Evolutionary conservation across 2,888 invertebrate genomes (phyloP).

Genomic region (Alloscopus bannaensis): DNA sequence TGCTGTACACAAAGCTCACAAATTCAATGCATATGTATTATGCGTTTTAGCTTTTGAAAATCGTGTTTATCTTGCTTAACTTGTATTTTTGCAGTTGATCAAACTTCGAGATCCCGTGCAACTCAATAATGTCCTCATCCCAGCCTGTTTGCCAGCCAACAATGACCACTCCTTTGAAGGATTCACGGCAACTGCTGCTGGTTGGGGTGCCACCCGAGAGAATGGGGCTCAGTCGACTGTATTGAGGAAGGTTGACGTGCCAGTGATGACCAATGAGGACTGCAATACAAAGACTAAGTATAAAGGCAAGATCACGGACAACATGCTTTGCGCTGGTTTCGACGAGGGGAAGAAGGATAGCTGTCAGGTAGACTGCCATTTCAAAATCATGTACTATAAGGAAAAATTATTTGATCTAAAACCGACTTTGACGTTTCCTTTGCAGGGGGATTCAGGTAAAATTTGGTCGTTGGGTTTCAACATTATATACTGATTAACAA

Average conservation of each 20-base stretch:
- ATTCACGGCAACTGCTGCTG: constrained; percentile 67
- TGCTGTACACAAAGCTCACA: constrained; percentile 52
- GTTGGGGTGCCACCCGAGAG: constrained; percentile 60
- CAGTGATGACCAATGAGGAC: constrained; percentile 85
- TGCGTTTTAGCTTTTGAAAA: neutral
- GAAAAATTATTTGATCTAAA: neutral
- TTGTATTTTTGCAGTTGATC: constrained; percentile 53
- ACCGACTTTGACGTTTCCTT: constrained; percentile 7
- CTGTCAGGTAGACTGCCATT: constrained; percentile 30
- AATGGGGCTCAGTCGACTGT: constrained; percentile 43
- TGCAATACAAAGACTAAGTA: constrained; percentile 76
- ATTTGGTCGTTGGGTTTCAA: constrained; percentile 9
- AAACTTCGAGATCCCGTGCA: constrained; percentile 62
- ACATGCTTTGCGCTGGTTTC: constrained; percentile 68
- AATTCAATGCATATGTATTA: neutral
- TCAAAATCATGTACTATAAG: neutral
- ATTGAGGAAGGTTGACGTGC: constrained; percentile 86
- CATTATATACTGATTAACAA: neutral
- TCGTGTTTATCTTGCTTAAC: neutral
- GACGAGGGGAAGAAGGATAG: constrained; percentile 20
- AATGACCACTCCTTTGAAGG: constrained; percentile 64
- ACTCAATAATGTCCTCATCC: constrained; percentile 63
- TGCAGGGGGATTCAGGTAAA: constrained; percentile 30
- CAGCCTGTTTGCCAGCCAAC: constrained; percentile 71
- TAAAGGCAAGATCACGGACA: constrained; percentile 70